A percentile compares a stretch with the other conserved stretches of the same genome.
phyloP scores from a whole-genome alignment of 2,113 vertebrate genomes.

The Saimiri boliviensis region DNA sequence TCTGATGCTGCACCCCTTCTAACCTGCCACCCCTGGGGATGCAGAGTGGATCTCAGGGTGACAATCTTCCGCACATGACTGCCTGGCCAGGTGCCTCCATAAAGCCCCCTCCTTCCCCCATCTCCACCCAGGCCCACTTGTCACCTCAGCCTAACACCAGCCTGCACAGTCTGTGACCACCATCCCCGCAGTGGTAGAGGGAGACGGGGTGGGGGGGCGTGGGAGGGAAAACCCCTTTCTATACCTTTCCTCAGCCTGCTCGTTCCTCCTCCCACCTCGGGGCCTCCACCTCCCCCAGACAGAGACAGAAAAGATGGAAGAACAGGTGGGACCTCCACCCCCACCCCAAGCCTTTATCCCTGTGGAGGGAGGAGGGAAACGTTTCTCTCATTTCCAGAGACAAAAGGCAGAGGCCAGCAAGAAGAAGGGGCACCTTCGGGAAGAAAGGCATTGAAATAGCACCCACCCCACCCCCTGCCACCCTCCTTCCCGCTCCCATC shows the following conservation, averaged over 20 bases:
- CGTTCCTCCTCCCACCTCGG: neutral
- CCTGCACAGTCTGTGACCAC: neutral
- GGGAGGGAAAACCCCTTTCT: neutral
- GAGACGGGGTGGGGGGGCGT: rapidly evolving
- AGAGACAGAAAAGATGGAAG: neutral
- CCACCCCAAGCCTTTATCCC: neutral
- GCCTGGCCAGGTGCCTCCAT: neutral
- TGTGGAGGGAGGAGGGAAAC: neutral
- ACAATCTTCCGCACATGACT: neutral
- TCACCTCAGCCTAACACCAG: neutral
- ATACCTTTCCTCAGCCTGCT: neutral
- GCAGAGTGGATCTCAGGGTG: neutral
- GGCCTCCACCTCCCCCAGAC: neutral
- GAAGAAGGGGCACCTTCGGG: too few species aligned
- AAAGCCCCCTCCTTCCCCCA: neutral
- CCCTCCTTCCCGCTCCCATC: rapidly evolving
- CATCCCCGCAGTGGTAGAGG: neutral
- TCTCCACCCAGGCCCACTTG: neutral
- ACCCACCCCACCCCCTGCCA: neutral
- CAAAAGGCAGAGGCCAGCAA: neutral
- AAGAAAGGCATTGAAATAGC: too few species aligned
- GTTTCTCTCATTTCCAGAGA: neutral
- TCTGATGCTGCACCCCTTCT: rapidly evolving
- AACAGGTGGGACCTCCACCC: neutral
- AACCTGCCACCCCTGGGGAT: neutral